Evolutionary conservation across 2,797 vertebrate genomes (phyloP).

Genomic region (Scolopax bukidnonensis): DNA sequence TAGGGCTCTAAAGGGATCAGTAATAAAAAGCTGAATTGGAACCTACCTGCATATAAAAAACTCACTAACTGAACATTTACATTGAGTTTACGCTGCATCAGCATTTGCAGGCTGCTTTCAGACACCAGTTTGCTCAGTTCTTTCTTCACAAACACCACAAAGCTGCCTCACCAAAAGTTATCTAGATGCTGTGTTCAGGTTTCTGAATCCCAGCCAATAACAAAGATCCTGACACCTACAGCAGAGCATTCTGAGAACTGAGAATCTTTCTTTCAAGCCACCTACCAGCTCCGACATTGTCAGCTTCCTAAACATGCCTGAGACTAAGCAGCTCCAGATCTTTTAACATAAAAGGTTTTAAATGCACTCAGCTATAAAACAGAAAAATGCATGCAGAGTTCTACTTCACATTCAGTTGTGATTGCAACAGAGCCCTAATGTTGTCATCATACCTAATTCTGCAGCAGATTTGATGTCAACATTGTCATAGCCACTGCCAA

Average conservation of each 20-base stretch:
- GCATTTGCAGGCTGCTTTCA: not conserved
- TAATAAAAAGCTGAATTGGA: not conserved
- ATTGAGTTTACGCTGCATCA: not conserved
- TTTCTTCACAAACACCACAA: not conserved
- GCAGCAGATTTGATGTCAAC: slow-evolving; percentile 91
- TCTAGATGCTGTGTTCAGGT: not conserved
- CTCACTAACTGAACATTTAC: not conserved
- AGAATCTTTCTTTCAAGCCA: not conserved
- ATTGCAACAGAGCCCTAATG: not conserved
- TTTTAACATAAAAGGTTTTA: not conserved
- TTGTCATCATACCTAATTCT: slow-evolving; percentile 82
- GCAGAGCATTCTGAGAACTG: not conserved
- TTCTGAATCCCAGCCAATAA: not conserved
- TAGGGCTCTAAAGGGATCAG: not conserved
- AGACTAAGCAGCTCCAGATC: not conserved
- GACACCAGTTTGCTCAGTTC: not conserved
- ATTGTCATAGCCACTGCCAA: slow-evolving; percentile 90
- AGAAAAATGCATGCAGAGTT: not conserved
- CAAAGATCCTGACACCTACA: not conserved
- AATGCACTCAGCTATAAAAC: not conserved
- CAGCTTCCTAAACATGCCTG: not conserved
- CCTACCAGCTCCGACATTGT: not conserved
- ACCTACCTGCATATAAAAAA: not conserved
- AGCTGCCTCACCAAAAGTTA: not conserved
- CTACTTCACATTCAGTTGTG: not conserved